Base-by-base conservation (phyloP, 2,797 vertebrate genomes). In the Sparidentex hasta region DNA sequence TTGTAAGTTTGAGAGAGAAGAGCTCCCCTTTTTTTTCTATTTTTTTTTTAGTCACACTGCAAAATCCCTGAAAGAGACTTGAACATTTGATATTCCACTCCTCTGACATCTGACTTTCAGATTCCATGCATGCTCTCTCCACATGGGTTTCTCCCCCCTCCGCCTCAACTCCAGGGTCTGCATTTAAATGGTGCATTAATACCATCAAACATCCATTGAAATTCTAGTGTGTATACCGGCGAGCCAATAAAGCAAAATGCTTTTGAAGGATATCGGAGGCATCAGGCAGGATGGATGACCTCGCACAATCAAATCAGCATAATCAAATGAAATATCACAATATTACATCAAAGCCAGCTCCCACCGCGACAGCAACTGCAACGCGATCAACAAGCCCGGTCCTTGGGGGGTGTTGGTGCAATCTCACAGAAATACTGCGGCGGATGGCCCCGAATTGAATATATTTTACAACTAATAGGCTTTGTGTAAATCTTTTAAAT, bases 321-420 rank as follows among this genome's bases (percentile, higher is more conserved):
- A 97, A 97, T 97, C 96, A 95, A 96, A 96, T 97, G 94, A 96
- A 96, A 97, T 96, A 95, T 96, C 94, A 95, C 93, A 95, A 95
- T 96, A 96, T 95, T 96, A 95, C 93, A 96, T 95, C 92, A 95
- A 95, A 96, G 96, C 94, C 93, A 84, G 90, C 94, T 94, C 95
- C 95, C 93, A 86, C 93, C 89, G 94, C 91, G 91, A 94, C 93
- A 93, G 95, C 93, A 91, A 93, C 67, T 94, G 96, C 95, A 95
- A 93, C 95, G 94, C 89, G 87, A 94, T 94, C 95, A 95, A 95
- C 94, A 94, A 94, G 92, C 91, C 55, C 82, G 74, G 87, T 94
- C 95, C 93, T 91, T 43, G 82, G 93, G 94, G 94, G 93, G 91
- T 93, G 91, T 93, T 90, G 81, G 74, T 20, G 65, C 70, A 50